Percentiles rank a stretch among this genome's conserved stretches.
Conservation (phyloP, 2,888 invertebrate species). For the Pherbina coryleti region DNA sequence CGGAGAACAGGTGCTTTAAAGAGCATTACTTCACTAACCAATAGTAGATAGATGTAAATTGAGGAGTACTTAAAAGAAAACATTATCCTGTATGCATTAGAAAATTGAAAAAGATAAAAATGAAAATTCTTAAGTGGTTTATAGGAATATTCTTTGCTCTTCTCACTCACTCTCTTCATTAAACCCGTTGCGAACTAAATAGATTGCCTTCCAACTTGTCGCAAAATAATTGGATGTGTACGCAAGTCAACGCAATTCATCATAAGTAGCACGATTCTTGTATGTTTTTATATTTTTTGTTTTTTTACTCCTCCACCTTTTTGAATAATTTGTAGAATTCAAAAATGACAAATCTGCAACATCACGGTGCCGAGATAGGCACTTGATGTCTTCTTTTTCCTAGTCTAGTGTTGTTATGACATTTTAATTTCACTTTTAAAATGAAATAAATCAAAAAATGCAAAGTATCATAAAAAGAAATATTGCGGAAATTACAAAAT, state of each 20-base stretch:
- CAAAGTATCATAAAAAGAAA: constrained; percentile 27
- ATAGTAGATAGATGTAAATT: too few species aligned
- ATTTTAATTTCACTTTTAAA: constrained; percentile 42
- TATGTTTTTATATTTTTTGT: neutral
- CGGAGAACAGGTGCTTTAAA: too few species aligned
- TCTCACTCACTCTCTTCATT: neutral
- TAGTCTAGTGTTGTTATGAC: constrained; percentile 2
- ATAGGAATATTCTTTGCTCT: neutral
- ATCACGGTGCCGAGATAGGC: constrained; percentile 24
- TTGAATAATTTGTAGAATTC: constrained; percentile 43
- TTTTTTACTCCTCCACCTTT: constrained; percentile 19
- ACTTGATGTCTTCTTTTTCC: constrained; percentile 42
- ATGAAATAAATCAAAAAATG: constrained; percentile 46
- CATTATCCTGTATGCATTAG: too few species aligned
- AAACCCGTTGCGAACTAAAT: neutral
- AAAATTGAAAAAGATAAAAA: too few species aligned
- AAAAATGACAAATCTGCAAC: constrained; percentile 43
- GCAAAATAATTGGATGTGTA: constrained; percentile 39
- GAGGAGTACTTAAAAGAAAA: too few species aligned
- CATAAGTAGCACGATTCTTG: constrained; percentile 16
- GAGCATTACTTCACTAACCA: too few species aligned
- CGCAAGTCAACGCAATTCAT: constrained; percentile 35
- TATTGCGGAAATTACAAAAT: constrained; percentile 16
- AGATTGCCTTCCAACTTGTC: neutral
- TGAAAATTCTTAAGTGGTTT: too few species aligned